Evolutionary conservation across 2,797 vertebrate species (phyloP), one percentile per base, ranked within the genome.

Genomic region (Halcyon badia): DNA sequence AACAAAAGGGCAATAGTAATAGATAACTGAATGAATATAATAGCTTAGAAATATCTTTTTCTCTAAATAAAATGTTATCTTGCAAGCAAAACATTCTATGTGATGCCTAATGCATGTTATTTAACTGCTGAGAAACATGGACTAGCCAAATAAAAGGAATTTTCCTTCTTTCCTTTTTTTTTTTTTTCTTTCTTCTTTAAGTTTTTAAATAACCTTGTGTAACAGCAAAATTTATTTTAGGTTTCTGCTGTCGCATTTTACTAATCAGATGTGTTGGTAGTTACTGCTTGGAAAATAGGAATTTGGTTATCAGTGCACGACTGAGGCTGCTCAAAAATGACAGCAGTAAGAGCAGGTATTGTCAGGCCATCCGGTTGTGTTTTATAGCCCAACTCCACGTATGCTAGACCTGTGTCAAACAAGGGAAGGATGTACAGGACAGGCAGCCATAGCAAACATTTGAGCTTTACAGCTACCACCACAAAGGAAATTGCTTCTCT

Each of bases 311-410:
- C 54, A 49, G 26, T 21, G 46, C 37, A 33, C 2, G 19, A 49
- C 69, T 54, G 35, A 39, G 24, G 26, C 33, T n/a, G 28, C 31
- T 57, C 44, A 82, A 35, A 94, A 83, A 41, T 17, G 2, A 65
- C 42, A 66, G 46, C 33, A 33, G 9, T 22, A 48, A 58, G 52
- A 71, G 31, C 13, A 62, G 11, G 64, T 39, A 31, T 3, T 3
- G 1, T 31, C 6, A 0, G 26, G 35, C 31, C 51, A 48, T 14
- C 11, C 15, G 3, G 16, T 3, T 77, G 18, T 17, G 12, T 44
- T 88, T 37, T 31, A 54, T 1, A 81, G 75, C 48, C 57, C 44
- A 52, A 11, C 28, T 57, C 35, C 44, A 30, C 4, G 1, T 15
- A 10, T 0, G 1, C 35, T 46, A 62, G 44, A 57, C 37, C 41